phyloP scores from a whole-genome alignment of 2,888 invertebrate species.

The Cenopis cana region DNA sequence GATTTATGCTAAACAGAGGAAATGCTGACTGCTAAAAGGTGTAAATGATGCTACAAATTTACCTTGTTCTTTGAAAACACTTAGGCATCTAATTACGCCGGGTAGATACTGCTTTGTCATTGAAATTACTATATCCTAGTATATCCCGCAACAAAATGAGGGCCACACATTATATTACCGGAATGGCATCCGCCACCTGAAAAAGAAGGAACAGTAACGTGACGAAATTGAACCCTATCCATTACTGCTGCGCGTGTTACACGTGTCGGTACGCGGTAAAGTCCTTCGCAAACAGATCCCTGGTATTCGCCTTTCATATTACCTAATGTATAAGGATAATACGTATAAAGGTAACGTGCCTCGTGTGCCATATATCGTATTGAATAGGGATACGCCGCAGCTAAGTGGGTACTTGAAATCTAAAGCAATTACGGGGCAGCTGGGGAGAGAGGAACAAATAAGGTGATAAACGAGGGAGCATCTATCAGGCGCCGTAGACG shows the following conservation, averaged over 20 bases:
- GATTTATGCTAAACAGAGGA: conserved; percentile 39
- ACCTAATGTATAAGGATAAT: conserved; percentile 1
- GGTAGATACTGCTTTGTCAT: conserved; percentile 53
- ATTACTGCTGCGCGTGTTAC: conserved; percentile 27
- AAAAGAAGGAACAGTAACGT: conserved; percentile 45
- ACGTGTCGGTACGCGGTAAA: conserved; percentile 13
- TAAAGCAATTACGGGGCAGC: conserved; percentile 25
- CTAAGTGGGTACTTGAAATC: conserved; percentile 24
- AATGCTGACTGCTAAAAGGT: conserved; percentile 37
- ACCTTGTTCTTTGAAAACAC: conserved; percentile 34
- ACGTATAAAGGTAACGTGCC: not conserved
- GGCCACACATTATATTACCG: conserved; percentile 56
- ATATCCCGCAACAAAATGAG: conserved; percentile 57
- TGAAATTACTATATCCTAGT: conserved; percentile 54
- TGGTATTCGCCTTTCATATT: not conserved
- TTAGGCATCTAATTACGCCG: conserved; percentile 48
- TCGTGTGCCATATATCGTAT: not conserved
- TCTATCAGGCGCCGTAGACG: conserved; percentile 39
- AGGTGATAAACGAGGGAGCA: conserved; percentile 42
- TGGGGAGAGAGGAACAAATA: conserved; percentile 32
- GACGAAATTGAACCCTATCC: conserved; percentile 47
- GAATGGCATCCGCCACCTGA: conserved; percentile 53
- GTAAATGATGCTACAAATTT: conserved; percentile 40
- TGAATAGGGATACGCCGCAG: not conserved
- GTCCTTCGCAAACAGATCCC: conserved; percentile 30